Evolutionary conservation across 2,888 invertebrate species (phyloP), one percentile per base, ranked within the genome.

Genomic region (Fragum fragum): DNA sequence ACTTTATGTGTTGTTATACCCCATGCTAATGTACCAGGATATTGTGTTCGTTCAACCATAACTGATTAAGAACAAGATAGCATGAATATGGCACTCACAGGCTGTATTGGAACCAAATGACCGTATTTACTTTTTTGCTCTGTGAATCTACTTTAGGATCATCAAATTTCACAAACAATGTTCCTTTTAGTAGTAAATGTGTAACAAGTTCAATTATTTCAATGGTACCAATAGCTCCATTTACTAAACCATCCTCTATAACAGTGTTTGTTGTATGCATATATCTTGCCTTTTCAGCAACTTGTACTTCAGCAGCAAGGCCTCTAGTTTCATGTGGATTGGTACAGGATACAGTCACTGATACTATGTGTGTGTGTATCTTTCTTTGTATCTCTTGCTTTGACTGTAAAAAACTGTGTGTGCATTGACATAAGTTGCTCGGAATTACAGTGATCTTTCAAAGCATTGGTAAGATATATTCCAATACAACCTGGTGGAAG

Each of bases 191-290:
- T 68, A 32, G 74, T 42, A 23, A 47, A 39, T 23, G 0, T 39
- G 75, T 0, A 55, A 36, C 42, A 23, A 84, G 71, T 32, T 75
- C 75, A 23, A 81, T n/a, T 14, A 61, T 26, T 26, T 57, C 42
- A 23, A 81, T 78, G 11, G 69, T 74, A 52, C 81, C 85, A 26
- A 68, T 81, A 23, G 76, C 76, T 28, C 79, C 78, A 78, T 85
- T 84, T 11, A 81, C 85, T 11, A 84, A 29, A 21, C 75, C 70
- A 39, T 78, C 75, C 28, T 23, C 53, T 59, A 81, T 76, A 52
- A 81, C 79, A 21, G 71, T 66, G 59, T 81, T 85, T 52, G 79
- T 85, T 5, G 66, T 72, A 14, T 63, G 76, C 71, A 72, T 72
- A 32, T 63, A 32, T 18, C 71, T 39, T 14, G 72, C 76, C 36